Percentiles rank a stretch among this genome's conserved stretches.
Conservation (phyloP, 2,888 invertebrate species). For the Elmis aenea region DNA sequence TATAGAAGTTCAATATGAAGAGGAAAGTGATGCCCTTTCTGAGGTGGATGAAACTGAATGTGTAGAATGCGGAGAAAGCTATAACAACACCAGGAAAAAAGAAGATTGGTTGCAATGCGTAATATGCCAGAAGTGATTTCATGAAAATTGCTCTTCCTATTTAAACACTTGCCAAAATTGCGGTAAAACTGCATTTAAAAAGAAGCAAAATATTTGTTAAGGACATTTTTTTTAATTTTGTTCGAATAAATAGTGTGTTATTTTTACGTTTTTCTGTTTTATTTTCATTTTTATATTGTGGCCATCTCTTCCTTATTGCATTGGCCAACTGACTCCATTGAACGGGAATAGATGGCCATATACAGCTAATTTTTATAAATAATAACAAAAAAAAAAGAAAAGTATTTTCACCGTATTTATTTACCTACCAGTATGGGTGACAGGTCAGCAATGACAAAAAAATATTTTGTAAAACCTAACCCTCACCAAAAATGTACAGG, state of each 20-base stretch:
- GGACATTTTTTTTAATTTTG: slow-evolving; percentile 6
- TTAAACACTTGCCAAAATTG: slow-evolving; percentile 14
- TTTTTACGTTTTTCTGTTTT: too few species aligned
- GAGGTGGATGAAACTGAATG: slow-evolving; percentile 14
- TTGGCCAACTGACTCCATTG: slow-evolving; percentile 14
- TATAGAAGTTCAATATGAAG: slow-evolving; percentile 10
- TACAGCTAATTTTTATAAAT: slow-evolving; percentile 12
- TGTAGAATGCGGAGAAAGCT: slow-evolving; percentile 18
- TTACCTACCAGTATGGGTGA: slow-evolving; percentile 10
- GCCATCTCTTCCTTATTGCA: slow-evolving; percentile 14
- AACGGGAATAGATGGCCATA: slow-evolving; percentile 14
- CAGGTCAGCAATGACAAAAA: slow-evolving; percentile 7
- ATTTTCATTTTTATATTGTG: too few species aligned
- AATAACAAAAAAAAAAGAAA: slow-evolving; percentile 6
- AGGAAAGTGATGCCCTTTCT: slow-evolving; percentile 11
- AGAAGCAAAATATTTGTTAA: slow-evolving; percentile 3
- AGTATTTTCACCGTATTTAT: slow-evolving; percentile 13
- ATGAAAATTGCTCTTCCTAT: slow-evolving; percentile 19
- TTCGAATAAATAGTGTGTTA: too few species aligned
- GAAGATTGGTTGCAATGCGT: slow-evolving; percentile 18
- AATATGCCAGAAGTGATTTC: slow-evolving; percentile 16
- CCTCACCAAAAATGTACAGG: slow-evolving; percentile 5
- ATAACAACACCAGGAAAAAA: slow-evolving; percentile 15
- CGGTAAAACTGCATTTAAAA: slow-evolving; percentile 15
- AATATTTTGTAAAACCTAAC: slow-evolving; percentile 4